Conservation (phyloP, 2,888 invertebrate genomes). For the Drepana falcataria region DNA sequence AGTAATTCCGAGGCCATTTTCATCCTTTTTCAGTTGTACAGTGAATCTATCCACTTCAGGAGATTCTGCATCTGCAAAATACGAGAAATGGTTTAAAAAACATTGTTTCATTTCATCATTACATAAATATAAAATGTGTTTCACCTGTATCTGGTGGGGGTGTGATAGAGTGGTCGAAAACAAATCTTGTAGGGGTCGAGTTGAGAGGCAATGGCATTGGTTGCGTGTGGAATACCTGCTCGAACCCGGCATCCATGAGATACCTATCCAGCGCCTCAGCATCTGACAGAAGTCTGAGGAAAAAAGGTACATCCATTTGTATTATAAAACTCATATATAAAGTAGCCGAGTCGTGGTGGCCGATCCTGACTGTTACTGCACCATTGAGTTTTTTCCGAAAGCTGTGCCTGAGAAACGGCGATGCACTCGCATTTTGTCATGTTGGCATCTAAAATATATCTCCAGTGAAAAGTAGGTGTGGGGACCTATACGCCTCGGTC, state of each 20-base stretch:
- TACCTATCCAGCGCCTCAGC: conserved; percentile 92
- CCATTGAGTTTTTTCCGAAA: too few species aligned
- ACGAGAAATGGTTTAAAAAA: not conserved
- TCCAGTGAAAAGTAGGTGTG: too few species aligned
- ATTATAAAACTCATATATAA: too few species aligned
- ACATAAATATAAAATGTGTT: too few species aligned
- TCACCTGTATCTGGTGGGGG: conserved; percentile 61
- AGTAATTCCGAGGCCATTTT: conserved; percentile 95
- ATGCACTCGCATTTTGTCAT: too few species aligned
- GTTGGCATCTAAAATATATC: too few species aligned
- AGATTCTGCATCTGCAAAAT: conserved; percentile 80
- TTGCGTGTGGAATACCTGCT: conserved; percentile 84
- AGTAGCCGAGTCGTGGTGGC: too few species aligned
- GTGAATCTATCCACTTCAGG: conserved; percentile 97
- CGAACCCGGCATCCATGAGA: conserved; percentile 89
- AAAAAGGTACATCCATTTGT: not conserved
- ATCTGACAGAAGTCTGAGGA: conserved; percentile 86
- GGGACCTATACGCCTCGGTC: too few species aligned
- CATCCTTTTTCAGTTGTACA: conserved; percentile 95
- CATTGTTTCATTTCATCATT: not conserved
- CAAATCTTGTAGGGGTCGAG: conserved; percentile 46
- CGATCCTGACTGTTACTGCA: too few species aligned
- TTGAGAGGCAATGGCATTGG: conserved; percentile 44
- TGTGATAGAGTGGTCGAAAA: conserved; percentile 60
- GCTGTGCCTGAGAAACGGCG: too few species aligned